Conservation (phyloP, 2,888 invertebrate species). For the Phaedon cochleariae region DNA sequence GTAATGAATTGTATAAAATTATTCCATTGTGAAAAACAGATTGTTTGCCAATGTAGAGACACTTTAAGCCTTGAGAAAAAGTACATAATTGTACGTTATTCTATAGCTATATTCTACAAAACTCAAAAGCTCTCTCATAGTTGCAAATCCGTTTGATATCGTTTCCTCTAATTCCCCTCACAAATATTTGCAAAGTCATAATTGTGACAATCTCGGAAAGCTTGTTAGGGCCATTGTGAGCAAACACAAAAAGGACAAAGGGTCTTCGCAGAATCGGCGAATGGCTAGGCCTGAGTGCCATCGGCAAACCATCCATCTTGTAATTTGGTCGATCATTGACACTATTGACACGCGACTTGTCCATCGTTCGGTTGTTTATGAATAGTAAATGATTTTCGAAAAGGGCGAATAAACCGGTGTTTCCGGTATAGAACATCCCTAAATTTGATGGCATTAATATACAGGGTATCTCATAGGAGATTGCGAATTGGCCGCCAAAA, state of each 20-base stretch:
- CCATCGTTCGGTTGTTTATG: constrained; percentile 29
- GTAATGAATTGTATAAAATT: too few relatives aligned
- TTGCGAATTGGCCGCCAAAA: too few relatives aligned
- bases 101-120: too few relatives aligned
- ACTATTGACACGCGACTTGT: constrained; percentile 47
- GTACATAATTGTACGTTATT: too few relatives aligned
- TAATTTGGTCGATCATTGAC: constrained; percentile 48
- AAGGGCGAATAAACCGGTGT: neutral
- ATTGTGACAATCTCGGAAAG: constrained; percentile 40
- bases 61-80: too few relatives aligned
- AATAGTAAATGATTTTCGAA: neutral
- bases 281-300: constrained; percentile 45
- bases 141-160: too few relatives aligned
- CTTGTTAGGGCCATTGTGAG: constrained; percentile 49
- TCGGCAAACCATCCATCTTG: constrained; percentile 52
- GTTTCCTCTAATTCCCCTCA: too few relatives aligned
- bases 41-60: too few relatives aligned
- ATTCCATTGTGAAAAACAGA: too few relatives aligned
- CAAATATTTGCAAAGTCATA: constrained; percentile 40
- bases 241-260: constrained; percentile 34
- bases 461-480: too few relatives aligned
- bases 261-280: neutral
- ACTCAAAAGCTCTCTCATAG: too few relatives aligned
- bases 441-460: too few relatives aligned
- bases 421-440: neutral